Percentiles rank a stretch among this genome's conserved stretches.
These are phyloP conservation scores for Drosophila maculinotata DNA, from an alignment of 2,888 invertebrate species.

Conservation along the genomic window DNA sequence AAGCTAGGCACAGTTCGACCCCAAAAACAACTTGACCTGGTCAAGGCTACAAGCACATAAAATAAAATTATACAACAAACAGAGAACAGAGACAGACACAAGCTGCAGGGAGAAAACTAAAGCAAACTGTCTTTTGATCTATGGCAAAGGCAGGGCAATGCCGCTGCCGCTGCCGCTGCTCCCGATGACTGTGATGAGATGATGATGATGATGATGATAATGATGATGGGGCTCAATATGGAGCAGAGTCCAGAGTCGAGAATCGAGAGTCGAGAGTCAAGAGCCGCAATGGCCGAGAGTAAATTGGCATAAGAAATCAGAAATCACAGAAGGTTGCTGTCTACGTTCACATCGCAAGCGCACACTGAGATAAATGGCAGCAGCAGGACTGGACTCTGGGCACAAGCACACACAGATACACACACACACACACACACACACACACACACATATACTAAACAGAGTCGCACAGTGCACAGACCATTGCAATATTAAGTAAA, in stretches of 20 bases:
- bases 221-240: slow-evolving; percentile 61
- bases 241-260: slow-evolving; percentile 56
- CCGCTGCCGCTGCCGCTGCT: slow-evolving; percentile 20
- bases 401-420: slow-evolving; percentile 11
- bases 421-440: slow-evolving; percentile 13
- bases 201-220: slow-evolving; percentile 40
- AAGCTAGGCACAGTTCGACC: slow-evolving; percentile 63
- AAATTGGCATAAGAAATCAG: slow-evolving; percentile 83
- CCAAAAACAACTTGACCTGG: slow-evolving; percentile 80
- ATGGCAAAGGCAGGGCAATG: slow-evolving; percentile 54
- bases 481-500: slow-evolving; percentile 81
- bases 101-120: slow-evolving; percentile 60
- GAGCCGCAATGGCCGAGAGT: slow-evolving; percentile 49
- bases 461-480: slow-evolving; percentile 37
- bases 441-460: slow-evolving; percentile 1
- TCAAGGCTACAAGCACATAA: slow-evolving; percentile 82
- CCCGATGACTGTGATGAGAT: slow-evolving; percentile 45
- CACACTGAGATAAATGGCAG: slow-evolving; percentile 74
- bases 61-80: slow-evolving; percentile 78
- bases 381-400: slow-evolving; percentile 34
- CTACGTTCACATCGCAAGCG: slow-evolving; percentile 44
- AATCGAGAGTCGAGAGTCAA: slow-evolving; percentile 25
- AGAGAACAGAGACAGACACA: neutral
- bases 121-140: slow-evolving; percentile 82
- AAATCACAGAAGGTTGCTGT: slow-evolving; percentile 80